phyloP scores from a whole-genome alignment of 2,888 invertebrate genomes.

The Caenorhabditis imperialis region DNA sequence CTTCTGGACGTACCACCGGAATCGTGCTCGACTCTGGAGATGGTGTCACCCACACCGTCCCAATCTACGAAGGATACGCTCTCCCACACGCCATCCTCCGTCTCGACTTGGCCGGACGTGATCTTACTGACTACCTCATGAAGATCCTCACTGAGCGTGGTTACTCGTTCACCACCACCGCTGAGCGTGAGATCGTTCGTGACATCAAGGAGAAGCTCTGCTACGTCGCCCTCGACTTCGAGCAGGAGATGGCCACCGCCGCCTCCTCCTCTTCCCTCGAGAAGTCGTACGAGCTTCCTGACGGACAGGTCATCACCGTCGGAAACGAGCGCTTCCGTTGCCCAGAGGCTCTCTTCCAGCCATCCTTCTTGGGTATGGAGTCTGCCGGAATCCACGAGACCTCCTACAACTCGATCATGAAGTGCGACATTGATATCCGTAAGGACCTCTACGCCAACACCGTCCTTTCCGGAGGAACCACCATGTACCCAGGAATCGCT shows the following conservation, averaged over 20 bases:
- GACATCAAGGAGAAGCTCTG: slow-evolving; percentile 94
- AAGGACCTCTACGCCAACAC: slow-evolving; percentile 86
- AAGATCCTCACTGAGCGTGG: slow-evolving; percentile 79
- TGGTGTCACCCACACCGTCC: slow-evolving; percentile 86
- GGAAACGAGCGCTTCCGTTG: too few species aligned
- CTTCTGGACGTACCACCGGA: slow-evolving; percentile 81
- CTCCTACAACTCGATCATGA: slow-evolving; percentile 91
- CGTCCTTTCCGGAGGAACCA: slow-evolving; percentile 8
- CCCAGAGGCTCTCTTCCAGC: slow-evolving; percentile 78
- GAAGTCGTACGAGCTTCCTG: too few species aligned
- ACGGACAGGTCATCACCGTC: too few species aligned
- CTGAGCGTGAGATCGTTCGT: slow-evolving; percentile 88
- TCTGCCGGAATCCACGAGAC: slow-evolving; percentile 76
- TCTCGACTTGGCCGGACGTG: slow-evolving; percentile 80
- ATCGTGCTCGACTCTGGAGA: slow-evolving; percentile 90
- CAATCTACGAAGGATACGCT: slow-evolving; percentile 87
- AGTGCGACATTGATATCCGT: slow-evolving; percentile 90
- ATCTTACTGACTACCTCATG: slow-evolving; percentile 82
- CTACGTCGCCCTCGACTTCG: slow-evolving; percentile 98
- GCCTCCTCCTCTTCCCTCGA: slow-evolving; percentile 86
- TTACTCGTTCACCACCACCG: slow-evolving; percentile 79
- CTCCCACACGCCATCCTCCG: slow-evolving; percentile 81
- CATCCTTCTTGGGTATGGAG: slow-evolving; percentile 86
- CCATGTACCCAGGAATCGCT: slow-evolving; percentile 11
- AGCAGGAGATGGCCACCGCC: slow-evolving; percentile 93